Evolutionary conservation across 2,888 invertebrate species (phyloP), one percentile per base, ranked within the genome.

Genomic region (Napeogenes sylphis): DNA sequence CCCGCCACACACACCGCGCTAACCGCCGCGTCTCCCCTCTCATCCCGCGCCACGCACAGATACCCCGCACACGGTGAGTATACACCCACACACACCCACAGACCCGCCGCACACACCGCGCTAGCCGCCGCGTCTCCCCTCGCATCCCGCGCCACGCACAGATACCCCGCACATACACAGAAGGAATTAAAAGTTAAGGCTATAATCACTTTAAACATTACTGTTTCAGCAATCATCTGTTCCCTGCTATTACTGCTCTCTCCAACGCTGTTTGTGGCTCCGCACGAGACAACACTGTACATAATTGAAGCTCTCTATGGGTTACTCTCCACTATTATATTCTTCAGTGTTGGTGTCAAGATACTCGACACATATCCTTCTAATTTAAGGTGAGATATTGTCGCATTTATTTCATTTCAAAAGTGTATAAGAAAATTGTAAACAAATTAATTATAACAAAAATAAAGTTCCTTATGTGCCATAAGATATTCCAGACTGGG

Each of bases 281-380:
- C 73, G 72, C 76, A 75, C 59, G 87, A 89, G 78, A 83, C 82
- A n/a, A 74, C 80, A 70, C 79, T 90, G 54, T 88, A 88, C 76
- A 65, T 91, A n/a, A 78, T 91, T 45, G 88, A 90, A 67, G 91
- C 92, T 0, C 76, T 85, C 2, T 88, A 90, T 70, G 82, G 91
- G 35, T 75, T 91, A 32, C 75, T 91, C 57, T 71, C 91, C 33
- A 90, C 91, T 30, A 81, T 92, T 6, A 82, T 91, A 2, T 82
- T 91, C 70, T 92, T 90, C 74, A 83, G 85, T 0, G 80, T 92
- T 4, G 91, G 90, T 0, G 78, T 91, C 58, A 85, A 83, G 35
- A 85, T 92, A 2, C 82, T 93, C 0, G 92, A 92, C 66, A 84
- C 83, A 0, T 93, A 92, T 71, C 93, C 93, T 0, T 92, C 92